Percentiles rank a stretch among this genome's conserved stretches.
These are phyloP conservation scores for Rhagium mordax DNA, from an alignment of 2,888 invertebrate species.

Conservation along the genomic window DNA sequence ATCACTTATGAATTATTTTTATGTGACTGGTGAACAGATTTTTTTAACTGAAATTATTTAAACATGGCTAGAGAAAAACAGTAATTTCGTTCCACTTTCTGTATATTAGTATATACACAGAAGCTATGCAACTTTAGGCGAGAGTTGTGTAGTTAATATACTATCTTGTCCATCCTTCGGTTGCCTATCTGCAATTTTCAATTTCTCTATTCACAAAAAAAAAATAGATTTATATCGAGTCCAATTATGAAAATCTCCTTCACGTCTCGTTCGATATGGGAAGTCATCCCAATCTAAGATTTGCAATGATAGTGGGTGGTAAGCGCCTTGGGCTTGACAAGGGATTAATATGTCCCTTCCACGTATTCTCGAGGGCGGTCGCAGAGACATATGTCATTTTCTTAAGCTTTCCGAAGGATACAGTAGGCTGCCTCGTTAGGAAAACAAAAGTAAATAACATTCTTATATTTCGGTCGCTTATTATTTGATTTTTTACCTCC, in stretches of 20 bases:
- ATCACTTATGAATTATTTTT: no score
- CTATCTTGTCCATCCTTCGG: no score
- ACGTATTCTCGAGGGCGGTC: background rate
- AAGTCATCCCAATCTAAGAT: conserved; percentile 2
- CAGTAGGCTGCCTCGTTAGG: background rate
- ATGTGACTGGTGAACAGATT: no score
- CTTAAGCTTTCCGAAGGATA: background rate
- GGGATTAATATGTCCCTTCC: conserved; percentile 2
- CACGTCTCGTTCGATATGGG: background rate
- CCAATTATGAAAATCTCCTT: background rate
- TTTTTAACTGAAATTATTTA: no score
- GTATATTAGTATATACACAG: no score
- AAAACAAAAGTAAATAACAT: background rate
- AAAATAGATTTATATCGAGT: no score
- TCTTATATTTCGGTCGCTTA: background rate
- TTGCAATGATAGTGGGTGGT: background rate
- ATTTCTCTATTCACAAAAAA: no score
- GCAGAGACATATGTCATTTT: background rate
- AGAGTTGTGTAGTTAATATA: no score
- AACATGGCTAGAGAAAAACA: no score
- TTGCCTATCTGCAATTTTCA: no score
- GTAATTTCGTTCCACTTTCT: no score
- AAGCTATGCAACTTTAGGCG: no score
- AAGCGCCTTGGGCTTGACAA: background rate
- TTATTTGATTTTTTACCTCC: background rate